A percentile compares a stretch with the other conserved stretches of the same genome.
phyloP scores from a whole-genome alignment of 2,113 vertebrate genomes.

The Nyctereutes procyonoides region DNA sequence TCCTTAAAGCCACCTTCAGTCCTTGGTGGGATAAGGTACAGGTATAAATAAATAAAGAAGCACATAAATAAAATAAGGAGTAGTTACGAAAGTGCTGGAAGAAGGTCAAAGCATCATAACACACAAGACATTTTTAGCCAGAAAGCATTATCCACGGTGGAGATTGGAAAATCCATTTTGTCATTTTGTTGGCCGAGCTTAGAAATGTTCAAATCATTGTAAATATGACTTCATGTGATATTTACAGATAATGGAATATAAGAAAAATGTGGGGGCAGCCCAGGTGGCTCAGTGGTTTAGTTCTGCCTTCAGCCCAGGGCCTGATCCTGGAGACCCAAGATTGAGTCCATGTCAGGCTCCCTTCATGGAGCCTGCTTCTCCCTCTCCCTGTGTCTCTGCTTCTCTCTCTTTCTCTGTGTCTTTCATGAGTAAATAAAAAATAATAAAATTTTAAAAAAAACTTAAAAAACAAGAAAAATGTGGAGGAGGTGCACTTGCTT shows the following conservation, averaged over 20 bases:
- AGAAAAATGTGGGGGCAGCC: not conserved
- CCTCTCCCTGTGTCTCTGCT: too few relatives aligned
- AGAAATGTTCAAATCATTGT: not conserved
- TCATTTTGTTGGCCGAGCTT: not conserved
- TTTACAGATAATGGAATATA: not conserved
- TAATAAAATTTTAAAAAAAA: too few relatives aligned
- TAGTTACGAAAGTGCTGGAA: not conserved
- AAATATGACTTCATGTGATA: not conserved
- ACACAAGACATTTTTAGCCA: not conserved
- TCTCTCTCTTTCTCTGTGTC: too few relatives aligned
- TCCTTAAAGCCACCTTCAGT: constrained; percentile 34
- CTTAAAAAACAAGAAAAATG: not conserved
- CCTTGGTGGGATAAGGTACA: not conserved
- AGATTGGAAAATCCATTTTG: not conserved
- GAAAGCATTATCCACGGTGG: not conserved
- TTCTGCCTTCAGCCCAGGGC: too few relatives aligned
- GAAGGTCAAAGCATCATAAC: not conserved
- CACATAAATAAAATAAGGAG: not conserved
- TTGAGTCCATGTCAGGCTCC: too few relatives aligned
- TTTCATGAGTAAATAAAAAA: too few relatives aligned
- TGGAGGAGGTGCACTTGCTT: not conserved
- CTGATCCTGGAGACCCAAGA: too few relatives aligned
- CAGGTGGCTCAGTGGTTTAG: too few relatives aligned
- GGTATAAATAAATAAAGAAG: not conserved
- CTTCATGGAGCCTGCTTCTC: too few relatives aligned